Evolutionary conservation across 2,113 vertebrate species (phyloP), one percentile per base, ranked within the genome.

Genomic region (Dunckerocampus dactyliophorus): DNA sequence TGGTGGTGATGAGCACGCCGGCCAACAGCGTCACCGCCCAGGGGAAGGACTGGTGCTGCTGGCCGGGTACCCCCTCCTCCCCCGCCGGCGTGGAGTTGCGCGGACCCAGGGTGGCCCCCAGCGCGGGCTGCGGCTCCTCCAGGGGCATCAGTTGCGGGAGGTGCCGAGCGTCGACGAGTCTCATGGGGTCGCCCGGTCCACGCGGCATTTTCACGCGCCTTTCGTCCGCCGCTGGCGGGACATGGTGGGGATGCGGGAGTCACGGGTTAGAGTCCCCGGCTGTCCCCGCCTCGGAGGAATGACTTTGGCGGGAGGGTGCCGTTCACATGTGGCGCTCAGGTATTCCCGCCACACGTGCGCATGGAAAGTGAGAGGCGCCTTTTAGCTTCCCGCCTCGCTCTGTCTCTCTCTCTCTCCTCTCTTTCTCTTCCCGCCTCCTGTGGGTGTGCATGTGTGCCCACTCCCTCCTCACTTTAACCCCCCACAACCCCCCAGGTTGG

Each of bases 1-100:
- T 92, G 71, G 92, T 93, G 37, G 89, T 82, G 78, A 92, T 87
- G 14, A 94, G 90, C 55, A 93, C 87, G n/a, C 84, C 81, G 62
- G 91, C 88, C 63, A 93, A 83, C 28, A 88, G 61, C 31, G 84
- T 87, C 22, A 72, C 75, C 59, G 68, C 83, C 91, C 90, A 91
- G n/a, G 88, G 77, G 47, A 90, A 84, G 46, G 85, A 52, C 15
- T 77, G 76, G 9, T 72, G 77, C 45, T 76, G 81, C 64, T 50
- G 77, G 24, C 24, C 24, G 24, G 24, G 24, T 5, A 5, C 24
- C 6, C 67, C 85, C 6, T 77, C 78, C 28, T 72, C 82, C n/a
- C 53, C 79, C 0, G 63, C 37, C 15, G 85, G 63, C 53, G 82
- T 79, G 76, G 87, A 79, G 70, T 88, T 89, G 59, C 76, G 71